Evolutionary conservation across 2,113 vertebrate species (phyloP).

Genomic region (Strix aluco): DNA sequence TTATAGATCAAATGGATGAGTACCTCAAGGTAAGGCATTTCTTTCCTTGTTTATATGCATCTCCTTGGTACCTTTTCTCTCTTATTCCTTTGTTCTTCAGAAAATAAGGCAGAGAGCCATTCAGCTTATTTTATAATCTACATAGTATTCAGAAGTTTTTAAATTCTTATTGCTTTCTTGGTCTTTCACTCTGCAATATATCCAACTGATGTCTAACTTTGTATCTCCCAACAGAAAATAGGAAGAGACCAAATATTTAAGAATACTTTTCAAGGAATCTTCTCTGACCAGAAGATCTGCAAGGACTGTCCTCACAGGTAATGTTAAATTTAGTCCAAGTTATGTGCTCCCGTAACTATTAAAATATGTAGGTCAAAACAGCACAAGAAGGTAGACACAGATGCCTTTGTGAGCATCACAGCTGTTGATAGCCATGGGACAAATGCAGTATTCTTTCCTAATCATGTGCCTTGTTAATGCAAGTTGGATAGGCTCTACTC

Average conservation of each 20-base stretch:
- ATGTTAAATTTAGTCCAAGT: not conserved
- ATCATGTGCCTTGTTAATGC: not conserved
- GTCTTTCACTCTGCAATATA: not conserved
- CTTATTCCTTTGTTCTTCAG: not conserved
- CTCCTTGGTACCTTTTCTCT: not conserved
- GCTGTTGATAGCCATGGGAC: not conserved
- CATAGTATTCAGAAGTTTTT: not conserved
- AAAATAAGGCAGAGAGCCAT: not conserved
- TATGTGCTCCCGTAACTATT: not conserved
- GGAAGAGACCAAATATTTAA: constrained; percentile 98
- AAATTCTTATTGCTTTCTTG: not conserved
- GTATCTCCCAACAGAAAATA: constrained; percentile 87
- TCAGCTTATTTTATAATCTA: not conserved
- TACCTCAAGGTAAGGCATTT: constrained; percentile 89
- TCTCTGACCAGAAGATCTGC: constrained; percentile 99
- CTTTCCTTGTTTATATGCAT: not conserved
- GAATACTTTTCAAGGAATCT: constrained; percentile 98
- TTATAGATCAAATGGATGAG: constrained; percentile 98
- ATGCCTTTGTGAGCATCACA: not conserved
- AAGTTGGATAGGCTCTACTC: not conserved
- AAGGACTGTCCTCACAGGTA: constrained; percentile 98
- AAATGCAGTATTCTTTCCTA: not conserved
- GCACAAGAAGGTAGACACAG: not conserved
- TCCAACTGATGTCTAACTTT: constrained; percentile 37
- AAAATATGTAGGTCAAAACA: not conserved